Evolutionary conservation across 37 sponge, comb jelly and placozoan species (phyloP).

Genomic region (Ephydatia muelleri): DNA sequence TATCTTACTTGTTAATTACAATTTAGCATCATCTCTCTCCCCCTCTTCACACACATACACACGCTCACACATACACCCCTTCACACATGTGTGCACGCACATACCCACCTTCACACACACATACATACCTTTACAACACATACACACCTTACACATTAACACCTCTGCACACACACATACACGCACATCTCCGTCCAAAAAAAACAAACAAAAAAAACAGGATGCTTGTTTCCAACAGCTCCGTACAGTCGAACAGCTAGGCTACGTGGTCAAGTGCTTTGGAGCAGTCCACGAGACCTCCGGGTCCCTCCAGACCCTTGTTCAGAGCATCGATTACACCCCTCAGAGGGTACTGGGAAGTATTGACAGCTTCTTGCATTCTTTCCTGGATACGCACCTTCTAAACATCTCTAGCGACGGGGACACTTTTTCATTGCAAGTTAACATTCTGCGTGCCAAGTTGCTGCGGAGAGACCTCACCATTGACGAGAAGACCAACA

Average conservation of each 20-base stretch:
- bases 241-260: slow-evolving; percentile 80
- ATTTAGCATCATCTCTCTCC: no score
- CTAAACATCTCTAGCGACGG: neutral
- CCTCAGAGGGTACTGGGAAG: slow-evolving; percentile 34
- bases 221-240: slow-evolving; percentile 75
- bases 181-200: neutral
- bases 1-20: no score
- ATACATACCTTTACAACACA: no score
- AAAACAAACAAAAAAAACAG: slow-evolving; percentile 32
- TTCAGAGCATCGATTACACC: slow-evolving; percentile 67
- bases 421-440: neutral
- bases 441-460: neutral
- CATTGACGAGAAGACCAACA: slow-evolving; percentile 35
- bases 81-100: no score
- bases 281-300: neutral
- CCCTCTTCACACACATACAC: no score
- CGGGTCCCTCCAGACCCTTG: slow-evolving; percentile 41
- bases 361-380: slow-evolving; percentile 50
- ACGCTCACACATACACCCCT: no score
- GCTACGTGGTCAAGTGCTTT: slow-evolving; percentile 75
- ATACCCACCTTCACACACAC: no score
- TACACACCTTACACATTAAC: no score
- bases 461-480: slow-evolving; percentile 36
- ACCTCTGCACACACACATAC: no score
- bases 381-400: neutral